A percentile compares a stretch with the other conserved stretches of the same genome.
These are phyloP conservation scores for Hemibagrus guttatus DNA, from an alignment of 2,797 vertebrate species.

Conservation along the genomic window DNA sequence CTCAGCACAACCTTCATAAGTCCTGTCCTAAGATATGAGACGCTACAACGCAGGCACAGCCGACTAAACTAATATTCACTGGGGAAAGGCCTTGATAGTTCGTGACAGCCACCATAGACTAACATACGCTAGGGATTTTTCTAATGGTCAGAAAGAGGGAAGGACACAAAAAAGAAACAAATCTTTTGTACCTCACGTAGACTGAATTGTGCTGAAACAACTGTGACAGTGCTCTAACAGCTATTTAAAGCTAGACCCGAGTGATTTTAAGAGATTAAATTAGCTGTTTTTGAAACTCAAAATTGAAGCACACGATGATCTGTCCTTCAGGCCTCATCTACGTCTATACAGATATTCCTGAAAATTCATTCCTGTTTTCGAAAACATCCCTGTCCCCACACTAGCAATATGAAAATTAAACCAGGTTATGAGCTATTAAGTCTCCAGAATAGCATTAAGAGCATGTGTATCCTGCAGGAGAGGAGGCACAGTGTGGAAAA, in stretches of 20 bases:
- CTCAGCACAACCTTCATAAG: conserved; percentile 54
- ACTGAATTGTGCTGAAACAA: neutral
- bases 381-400: neutral
- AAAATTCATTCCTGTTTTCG: neutral
- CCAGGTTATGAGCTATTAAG: neutral
- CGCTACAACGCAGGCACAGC: neutral
- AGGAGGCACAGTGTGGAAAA: neutral
- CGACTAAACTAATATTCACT: neutral
- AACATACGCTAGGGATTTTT: neutral
- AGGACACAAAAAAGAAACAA: neutral
- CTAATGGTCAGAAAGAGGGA: neutral
- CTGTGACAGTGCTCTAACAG: neutral
- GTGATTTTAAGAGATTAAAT: neutral
- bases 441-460: neutral
- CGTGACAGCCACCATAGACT: neutral
- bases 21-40: conserved; percentile 31
- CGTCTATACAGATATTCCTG: neutral
- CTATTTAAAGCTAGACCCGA: neutral
- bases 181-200: neutral
- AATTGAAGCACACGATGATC: neutral
- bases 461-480: neutral
- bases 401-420: neutral
- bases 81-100: neutral
- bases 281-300: neutral
- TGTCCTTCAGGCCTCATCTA: neutral